phyloP scores from a whole-genome alignment of 1,140 invertebrate genomes.

The Marisa cornuarietis region DNA sequence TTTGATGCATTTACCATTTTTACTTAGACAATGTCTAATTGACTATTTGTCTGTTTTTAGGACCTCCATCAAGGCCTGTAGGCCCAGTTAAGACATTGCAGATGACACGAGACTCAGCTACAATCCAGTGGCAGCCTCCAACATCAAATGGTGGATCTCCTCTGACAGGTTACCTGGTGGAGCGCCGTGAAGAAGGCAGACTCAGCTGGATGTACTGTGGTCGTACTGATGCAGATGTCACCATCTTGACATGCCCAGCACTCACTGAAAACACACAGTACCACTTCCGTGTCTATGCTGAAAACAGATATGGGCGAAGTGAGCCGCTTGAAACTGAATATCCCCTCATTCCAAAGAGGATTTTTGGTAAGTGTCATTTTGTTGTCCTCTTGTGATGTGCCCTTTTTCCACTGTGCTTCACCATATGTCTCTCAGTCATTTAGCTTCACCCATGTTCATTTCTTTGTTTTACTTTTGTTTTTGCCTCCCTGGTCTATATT shows the following conservation, averaged over 20 bases:
- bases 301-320: slow-evolving; percentile 97
- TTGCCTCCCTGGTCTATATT: too few species aligned
- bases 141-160: slow-evolving; percentile 61
- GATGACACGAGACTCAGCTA: slow-evolving; percentile 67
- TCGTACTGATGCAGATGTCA: slow-evolving; percentile 43
- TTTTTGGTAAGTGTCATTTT: slow-evolving; percentile 76
- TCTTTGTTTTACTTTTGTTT: too few species aligned
- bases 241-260: slow-evolving; percentile 86
- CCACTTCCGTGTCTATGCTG: slow-evolving; percentile 95
- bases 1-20: not conserved
- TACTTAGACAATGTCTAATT: not conserved
- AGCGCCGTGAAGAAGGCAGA: slow-evolving; percentile 71
- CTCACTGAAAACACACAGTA: slow-evolving; percentile 95
- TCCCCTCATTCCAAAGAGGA: slow-evolving; percentile 92
- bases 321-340: slow-evolving; percentile 88
- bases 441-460: too few species aligned
- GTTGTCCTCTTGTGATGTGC: not conserved
- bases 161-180: slow-evolving; percentile 63
- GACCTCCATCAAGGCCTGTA: slow-evolving; percentile 87
- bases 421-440: too few species aligned
- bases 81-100: slow-evolving; percentile 79
- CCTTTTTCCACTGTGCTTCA: too few species aligned
- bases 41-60: slow-evolving; percentile 66
- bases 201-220: slow-evolving; percentile 88
- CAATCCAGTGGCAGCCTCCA: slow-evolving; percentile 62